Conservation (phyloP, 2,113 vertebrate genomes). For the Hydrochoerus hydrochaeris region DNA sequence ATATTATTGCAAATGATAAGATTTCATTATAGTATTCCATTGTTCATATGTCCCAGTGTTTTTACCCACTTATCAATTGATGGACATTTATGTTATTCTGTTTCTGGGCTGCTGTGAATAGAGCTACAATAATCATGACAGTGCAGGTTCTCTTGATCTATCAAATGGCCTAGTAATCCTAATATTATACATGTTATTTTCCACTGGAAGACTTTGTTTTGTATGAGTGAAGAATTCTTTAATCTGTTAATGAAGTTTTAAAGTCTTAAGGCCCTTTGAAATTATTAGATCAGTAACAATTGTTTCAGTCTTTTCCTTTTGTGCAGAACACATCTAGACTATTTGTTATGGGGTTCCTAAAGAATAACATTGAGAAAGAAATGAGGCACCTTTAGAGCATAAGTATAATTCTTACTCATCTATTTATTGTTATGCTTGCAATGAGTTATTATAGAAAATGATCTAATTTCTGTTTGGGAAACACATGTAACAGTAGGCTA, state of each 20-base stretch:
- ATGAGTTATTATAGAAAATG: not conserved
- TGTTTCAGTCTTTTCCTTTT: not conserved
- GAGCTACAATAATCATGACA: not conserved
- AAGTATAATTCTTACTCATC: not conserved
- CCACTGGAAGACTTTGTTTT: not conserved
- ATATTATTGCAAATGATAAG: not conserved
- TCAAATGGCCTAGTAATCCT: not conserved
- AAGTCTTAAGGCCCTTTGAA: not conserved
- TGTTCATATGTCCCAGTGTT: not conserved
- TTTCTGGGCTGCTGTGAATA: not conserved
- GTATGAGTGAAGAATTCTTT: not conserved
- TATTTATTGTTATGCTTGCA: not conserved
- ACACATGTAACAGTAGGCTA: not conserved
- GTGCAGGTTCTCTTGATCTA: not conserved
- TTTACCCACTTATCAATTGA: not conserved
- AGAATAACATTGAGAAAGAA: not conserved
- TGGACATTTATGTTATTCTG: not conserved
- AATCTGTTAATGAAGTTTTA: not conserved
- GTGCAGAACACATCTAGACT: not conserved
- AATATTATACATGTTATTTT: not conserved
- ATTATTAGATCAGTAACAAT: not conserved
- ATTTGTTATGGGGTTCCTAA: not conserved
- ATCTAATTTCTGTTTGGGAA: not conserved
- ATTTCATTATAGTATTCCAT: not conserved
- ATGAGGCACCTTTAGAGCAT: not conserved